Percentiles rank a stretch among this genome's conserved stretches.
Evolutionary conservation across 2,797 vertebrate genomes (phyloP).

Genomic region (Hemibagrus guttatus): DNA sequence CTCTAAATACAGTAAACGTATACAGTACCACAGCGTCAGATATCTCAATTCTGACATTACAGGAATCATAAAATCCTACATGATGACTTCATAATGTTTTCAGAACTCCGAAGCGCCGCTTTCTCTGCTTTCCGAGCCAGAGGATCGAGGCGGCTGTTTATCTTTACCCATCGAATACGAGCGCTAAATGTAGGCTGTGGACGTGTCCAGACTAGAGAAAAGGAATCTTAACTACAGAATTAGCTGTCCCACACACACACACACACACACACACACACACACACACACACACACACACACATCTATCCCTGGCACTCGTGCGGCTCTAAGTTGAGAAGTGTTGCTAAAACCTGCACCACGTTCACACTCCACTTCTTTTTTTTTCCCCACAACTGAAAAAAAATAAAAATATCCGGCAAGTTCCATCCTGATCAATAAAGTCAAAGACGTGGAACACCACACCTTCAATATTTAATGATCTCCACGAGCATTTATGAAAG

Average conservation of each 20-base stretch:
- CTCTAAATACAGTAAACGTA: neutral
- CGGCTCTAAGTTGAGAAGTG: neutral
- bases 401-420: neutral
- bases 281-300: neutral
- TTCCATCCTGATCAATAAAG: constrained; percentile 41
- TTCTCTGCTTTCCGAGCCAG: neutral
- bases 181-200: constrained; percentile 5
- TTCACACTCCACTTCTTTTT: neutral
- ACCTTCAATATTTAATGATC: constrained; percentile 55
- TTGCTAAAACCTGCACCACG: neutral
- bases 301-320: neutral
- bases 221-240: constrained; percentile 33
- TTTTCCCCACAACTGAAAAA: neutral
- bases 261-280: neutral
- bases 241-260: neutral
- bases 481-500: constrained; percentile 51
- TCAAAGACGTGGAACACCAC: constrained; percentile 45
- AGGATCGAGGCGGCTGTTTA: neutral
- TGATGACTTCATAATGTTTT: neutral
- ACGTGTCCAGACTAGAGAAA: constrained; percentile 27
- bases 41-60: neutral
- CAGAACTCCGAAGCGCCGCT: neutral
- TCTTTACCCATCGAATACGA: constrained; percentile 9
- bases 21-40: neutral
- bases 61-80: neutral